Evolutionary conservation across 2,888 invertebrate genomes (phyloP), one percentile per base, ranked within the genome.

Genomic region (Cheilosia vulpina): DNA sequence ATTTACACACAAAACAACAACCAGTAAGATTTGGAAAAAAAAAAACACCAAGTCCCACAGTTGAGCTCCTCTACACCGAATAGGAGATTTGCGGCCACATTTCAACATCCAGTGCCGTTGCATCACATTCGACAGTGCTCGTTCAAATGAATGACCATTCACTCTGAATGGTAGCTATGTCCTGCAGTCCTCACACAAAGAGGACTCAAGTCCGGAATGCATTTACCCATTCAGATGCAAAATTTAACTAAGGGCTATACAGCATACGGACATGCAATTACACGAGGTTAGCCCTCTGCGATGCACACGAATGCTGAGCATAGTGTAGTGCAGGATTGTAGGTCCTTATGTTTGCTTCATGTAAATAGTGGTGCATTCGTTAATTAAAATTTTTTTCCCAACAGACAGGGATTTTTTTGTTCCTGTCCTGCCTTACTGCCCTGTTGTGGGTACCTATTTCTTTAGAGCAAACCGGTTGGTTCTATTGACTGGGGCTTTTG

Each of bases 261-360:
- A 82, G 31, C 77, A 53, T 62, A 73, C 43, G 52, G 69, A 73
- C 79, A 73, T 83, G 78, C 79, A 84, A 84, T 84, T 79, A 84
- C 58, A 79, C 31, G 69, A 52, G 34, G 73, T 63, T 52, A 73
- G 57, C 72, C 66, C 41, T 41, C 19, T 71, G 60, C 52, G 69
- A 52, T 65, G 34, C 52, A 41, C 4, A 24, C 15, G 24, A 60
- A 53, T 57, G 41, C n/a, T 55, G 50, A 43, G 13, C 13, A 38
- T 1, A 4, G 38, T 17, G 9, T 9, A 38, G 31, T 31, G 31
- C 9, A 27, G 27, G 21, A 2, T 34, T 13, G 50, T 50, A 55
- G 45, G 66, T 41, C 66, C 65, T 72, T 77, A 55, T 77, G 77
- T 72, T 77, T 72, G 65, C 72, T 21, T 63, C 62, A 34, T 41